Conservation (phyloP, 2,888 invertebrate genomes). For the Dicyrtoma fusca region DNA sequence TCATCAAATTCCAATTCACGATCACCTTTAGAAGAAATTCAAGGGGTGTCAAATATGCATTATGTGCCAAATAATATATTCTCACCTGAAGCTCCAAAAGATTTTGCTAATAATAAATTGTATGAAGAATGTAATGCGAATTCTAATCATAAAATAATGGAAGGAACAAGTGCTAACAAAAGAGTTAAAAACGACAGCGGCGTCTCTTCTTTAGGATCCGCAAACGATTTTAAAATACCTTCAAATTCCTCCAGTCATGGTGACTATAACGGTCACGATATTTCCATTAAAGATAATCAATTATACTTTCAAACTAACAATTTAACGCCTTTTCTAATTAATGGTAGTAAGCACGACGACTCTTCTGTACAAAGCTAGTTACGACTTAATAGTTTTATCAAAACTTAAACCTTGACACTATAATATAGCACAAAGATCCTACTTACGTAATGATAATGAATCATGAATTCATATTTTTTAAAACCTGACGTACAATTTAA, state of each 20-base stretch:
- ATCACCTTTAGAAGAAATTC: constrained; percentile 3
- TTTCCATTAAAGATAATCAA: neutral
- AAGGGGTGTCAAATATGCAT: constrained; percentile 32
- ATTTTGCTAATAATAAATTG: neutral
- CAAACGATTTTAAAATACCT: constrained; percentile 2
- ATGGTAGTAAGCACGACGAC: too few relatives aligned
- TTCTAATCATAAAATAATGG: neutral
- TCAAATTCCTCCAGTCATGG: neutral
- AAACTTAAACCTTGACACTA: too few relatives aligned
- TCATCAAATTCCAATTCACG: neutral
- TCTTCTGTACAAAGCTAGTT: too few relatives aligned
- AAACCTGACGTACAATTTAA: too few relatives aligned
- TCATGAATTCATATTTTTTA: too few relatives aligned
- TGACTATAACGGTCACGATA: too few relatives aligned
- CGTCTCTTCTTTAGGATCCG: constrained; percentile 53
- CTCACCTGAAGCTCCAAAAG: neutral
- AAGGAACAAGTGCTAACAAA: constrained; percentile 11
- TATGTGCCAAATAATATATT: constrained; percentile 40
- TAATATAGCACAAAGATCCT: too few relatives aligned
- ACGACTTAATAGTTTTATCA: too few relatives aligned
- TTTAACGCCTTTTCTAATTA: too few relatives aligned
- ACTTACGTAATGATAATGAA: too few relatives aligned
- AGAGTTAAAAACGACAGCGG: constrained; percentile 56
- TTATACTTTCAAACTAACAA: too few relatives aligned
- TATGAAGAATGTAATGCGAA: neutral